Evolutionary conservation across 2,888 invertebrate species (phyloP).

Genomic region (Ctenicera cuprea): DNA sequence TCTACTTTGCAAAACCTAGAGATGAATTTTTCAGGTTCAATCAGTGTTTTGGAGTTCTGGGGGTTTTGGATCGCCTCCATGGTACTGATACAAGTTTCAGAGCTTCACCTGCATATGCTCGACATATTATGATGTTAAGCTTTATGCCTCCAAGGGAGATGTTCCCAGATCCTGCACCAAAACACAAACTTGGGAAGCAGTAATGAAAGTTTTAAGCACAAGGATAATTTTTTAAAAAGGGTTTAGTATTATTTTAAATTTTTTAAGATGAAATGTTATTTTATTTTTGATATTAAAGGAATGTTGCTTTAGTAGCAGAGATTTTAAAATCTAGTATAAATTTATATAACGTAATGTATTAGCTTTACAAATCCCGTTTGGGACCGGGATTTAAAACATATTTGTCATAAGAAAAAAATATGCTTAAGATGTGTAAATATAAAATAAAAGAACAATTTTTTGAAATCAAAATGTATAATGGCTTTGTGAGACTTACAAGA

Average conservation of each 20-base stretch:
- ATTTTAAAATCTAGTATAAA: slow-evolving; percentile 1
- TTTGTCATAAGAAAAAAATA: background rate
- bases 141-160: slow-evolving; percentile 75
- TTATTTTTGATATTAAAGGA: slow-evolving; percentile 44
- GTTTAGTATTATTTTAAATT: slow-evolving; percentile 34
- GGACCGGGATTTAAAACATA: slow-evolving; percentile 47
- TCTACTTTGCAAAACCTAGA: no score
- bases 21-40: slow-evolving; percentile 77
- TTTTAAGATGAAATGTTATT: slow-evolving; percentile 30
- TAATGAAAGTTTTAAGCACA: slow-evolving; percentile 26
- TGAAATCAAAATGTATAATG: slow-evolving; percentile 5
- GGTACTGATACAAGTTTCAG: slow-evolving; percentile 84
- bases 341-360: slow-evolving; percentile 21
- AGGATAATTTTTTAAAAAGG: slow-evolving; percentile 9
- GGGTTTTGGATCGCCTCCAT: slow-evolving; percentile 84
- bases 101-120: slow-evolving; percentile 78
- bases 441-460: background rate
- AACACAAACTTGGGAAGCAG: slow-evolving; percentile 49
- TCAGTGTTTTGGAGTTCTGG: slow-evolving; percentile 85
- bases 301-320: slow-evolving; percentile 24
- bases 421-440: slow-evolving; percentile 19
- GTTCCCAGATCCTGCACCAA: slow-evolving; percentile 73
- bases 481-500: background rate
- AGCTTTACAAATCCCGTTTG: slow-evolving; percentile 46
- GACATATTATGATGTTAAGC: slow-evolving; percentile 63